Percentiles rank a stretch among this genome's conserved stretches.
Evolutionary conservation across 2,797 vertebrate genomes (phyloP).

Genomic region (Myotis daubentonii): DNA sequence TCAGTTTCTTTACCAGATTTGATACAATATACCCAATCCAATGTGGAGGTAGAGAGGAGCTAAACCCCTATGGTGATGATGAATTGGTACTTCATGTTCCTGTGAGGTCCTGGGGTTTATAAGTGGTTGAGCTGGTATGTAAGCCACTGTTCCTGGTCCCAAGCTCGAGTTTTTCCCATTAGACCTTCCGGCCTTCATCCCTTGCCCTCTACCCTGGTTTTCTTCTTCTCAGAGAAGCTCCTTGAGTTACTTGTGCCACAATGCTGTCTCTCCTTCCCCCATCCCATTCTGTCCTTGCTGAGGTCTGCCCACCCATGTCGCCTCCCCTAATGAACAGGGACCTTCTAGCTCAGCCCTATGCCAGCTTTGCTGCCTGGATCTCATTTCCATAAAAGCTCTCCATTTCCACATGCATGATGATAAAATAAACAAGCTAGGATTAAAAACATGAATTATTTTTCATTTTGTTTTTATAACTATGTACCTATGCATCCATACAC

Average conservation of each 20-base stretch:
- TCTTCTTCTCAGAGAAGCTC: not conserved
- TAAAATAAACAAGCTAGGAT: not conserved
- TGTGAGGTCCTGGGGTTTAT: not conserved
- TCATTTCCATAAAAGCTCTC: not conserved
- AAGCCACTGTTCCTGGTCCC: not conserved
- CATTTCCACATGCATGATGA: not conserved
- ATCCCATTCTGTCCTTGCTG: not conserved
- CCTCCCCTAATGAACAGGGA: not conserved
- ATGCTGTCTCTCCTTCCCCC: rapidly evolving
- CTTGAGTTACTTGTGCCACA: not conserved
- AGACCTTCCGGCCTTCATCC: not conserved
- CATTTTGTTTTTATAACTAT: slow-evolving; percentile 16
- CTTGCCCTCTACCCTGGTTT: not conserved
- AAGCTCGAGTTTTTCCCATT: no score
- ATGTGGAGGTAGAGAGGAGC: not conserved
- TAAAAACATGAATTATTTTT: not conserved
- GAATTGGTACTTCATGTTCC: not conserved
- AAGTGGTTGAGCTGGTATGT: not conserved
- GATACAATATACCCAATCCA: not conserved
- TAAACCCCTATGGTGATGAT: not conserved
- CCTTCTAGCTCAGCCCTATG: not conserved
- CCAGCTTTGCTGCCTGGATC: not conserved
- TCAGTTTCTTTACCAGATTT: not conserved
- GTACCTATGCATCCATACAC: not conserved
- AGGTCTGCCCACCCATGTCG: rapidly evolving